Evolutionary conservation across 1,140 invertebrate genomes (phyloP).

Genomic region (Aphelenchoides avenae): DNA sequence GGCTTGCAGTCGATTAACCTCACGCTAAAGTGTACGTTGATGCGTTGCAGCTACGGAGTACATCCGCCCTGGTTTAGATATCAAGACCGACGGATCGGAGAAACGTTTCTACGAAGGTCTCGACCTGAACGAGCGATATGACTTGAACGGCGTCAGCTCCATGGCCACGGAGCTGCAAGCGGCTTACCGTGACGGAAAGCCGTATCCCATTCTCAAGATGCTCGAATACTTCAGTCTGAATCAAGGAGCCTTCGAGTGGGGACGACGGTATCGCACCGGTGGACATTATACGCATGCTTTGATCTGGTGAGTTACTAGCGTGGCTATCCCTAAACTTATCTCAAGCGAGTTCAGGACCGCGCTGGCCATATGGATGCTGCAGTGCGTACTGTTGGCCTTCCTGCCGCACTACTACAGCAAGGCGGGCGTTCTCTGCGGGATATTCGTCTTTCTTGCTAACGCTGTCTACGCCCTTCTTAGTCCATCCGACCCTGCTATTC

Average conservation of each 20-base stretch:
- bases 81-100: slow-evolving; percentile 70
- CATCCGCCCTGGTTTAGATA: slow-evolving; percentile 66
- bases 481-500: slow-evolving; percentile 37
- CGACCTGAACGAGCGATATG: slow-evolving; percentile 66
- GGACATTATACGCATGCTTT: slow-evolving; percentile 86
- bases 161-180: slow-evolving; percentile 45
- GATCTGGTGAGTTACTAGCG: slow-evolving; percentile 61
- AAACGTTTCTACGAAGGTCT: slow-evolving; percentile 66
- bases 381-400: slow-evolving; percentile 42
- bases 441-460: slow-evolving; percentile 41
- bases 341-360: slow-evolving; percentile 30
- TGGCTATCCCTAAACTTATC: slow-evolving; percentile 3
- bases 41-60: slow-evolving; percentile 15
- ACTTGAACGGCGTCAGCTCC: slow-evolving; percentile 68
- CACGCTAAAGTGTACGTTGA: slow-evolving; percentile 77
- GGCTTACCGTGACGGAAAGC: slow-evolving; percentile 68
- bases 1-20: slow-evolving; percentile 91
- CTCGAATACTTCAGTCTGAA: slow-evolving; percentile 92
- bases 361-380: slow-evolving; percentile 38
- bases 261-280: slow-evolving; percentile 78
- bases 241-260: slow-evolving; percentile 93
- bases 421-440: slow-evolving; percentile 47
- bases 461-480: slow-evolving; percentile 42
- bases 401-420: slow-evolving; percentile 52
- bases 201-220: slow-evolving; percentile 88